Evolutionary conservation across 2,113 vertebrate species (phyloP), one percentile per base, ranked within the genome.

Genomic region (Datnioides undecimradiatus): DNA sequence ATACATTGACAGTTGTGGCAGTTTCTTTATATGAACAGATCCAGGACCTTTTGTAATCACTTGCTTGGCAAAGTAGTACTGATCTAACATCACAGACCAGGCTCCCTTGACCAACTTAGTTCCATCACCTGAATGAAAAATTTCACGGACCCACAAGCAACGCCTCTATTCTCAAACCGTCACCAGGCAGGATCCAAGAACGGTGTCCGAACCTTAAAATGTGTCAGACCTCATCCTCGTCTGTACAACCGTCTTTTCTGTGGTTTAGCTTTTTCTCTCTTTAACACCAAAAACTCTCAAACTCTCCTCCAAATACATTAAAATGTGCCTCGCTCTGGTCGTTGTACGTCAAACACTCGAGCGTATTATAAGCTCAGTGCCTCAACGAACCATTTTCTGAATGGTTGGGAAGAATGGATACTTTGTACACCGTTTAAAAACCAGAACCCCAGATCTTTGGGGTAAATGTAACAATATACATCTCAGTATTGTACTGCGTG

Each of bases 1-100:
- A 88, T 87, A 93, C 79, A 91, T 55, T 33, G 80, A 95, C 91
- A 93, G 85, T 86, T 90, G 93, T 91, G 92, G 93, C 92, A 92
- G 91, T 93, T 93, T 92, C 73, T 86, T 88, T 85, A 77, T 29
- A 64, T 60, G 74, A 88, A 89, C 72, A 86, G 76, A 84, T 73
- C 83, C 74, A n/a, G 76, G 76, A 79, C 51, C 36, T n/a, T n/a
- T n/a, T n/a, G 10, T 33, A 33, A 64, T 78, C 70, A 25, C 38
- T 71, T 45, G 1, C 67, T 80, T 67, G 75, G 79, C 70, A 79
- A 85, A 82, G 79, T 46, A 21, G 71, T n/a, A 8, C 80, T 59
- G 85, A 85, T 84, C 76, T 54, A 60, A 40, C 21, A 79, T 38
- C 46, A 48, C 62, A 76, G 82, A 90, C 70, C 81, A 79, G 66